A percentile compares a stretch with the other conserved stretches of the same genome.
Conservation (phyloP, 2,797 vertebrate genomes). For the Semotilus atromaculatus region DNA sequence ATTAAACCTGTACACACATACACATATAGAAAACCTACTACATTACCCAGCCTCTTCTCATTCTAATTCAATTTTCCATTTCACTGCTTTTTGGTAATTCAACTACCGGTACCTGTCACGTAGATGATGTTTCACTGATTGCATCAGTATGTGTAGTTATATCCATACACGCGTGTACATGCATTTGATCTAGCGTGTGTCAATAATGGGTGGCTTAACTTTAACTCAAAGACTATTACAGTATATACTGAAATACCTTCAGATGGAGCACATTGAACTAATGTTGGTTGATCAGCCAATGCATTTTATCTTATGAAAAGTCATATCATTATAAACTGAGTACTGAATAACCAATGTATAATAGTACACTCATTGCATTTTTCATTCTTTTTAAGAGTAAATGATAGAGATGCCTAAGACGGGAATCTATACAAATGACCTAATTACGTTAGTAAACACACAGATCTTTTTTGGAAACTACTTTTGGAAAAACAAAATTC, state of each 20-base stretch:
- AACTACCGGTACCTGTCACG: slow-evolving; percentile 35
- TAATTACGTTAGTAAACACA: slow-evolving; percentile 4
- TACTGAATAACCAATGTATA: not conserved
- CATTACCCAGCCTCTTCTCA: slow-evolving; percentile 32
- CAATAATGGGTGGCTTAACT: not conserved
- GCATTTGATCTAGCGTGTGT: not conserved
- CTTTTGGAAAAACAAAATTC: not conserved
- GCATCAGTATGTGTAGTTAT: not conserved
- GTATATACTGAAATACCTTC: not conserved
- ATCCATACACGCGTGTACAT: not conserved
- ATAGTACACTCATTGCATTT: not conserved
- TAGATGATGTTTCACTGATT: slow-evolving; percentile 48
- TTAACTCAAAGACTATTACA: not conserved
- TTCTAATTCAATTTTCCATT: slow-evolving; percentile 62
- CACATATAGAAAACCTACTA: slow-evolving; percentile 33
- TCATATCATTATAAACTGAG: not conserved
- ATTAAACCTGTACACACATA: not conserved
- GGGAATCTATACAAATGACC: not conserved
- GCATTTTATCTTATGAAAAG: no score
- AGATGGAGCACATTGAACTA: not conserved
- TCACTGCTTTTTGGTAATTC: slow-evolving; percentile 57
- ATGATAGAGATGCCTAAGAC: not conserved
- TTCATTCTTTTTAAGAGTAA: not conserved
- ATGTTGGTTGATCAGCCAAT: not conserved
- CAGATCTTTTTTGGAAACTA: not conserved